phyloP scores from a whole-genome alignment of 2,797 vertebrate genomes.

The Labroides dimidiatus region DNA sequence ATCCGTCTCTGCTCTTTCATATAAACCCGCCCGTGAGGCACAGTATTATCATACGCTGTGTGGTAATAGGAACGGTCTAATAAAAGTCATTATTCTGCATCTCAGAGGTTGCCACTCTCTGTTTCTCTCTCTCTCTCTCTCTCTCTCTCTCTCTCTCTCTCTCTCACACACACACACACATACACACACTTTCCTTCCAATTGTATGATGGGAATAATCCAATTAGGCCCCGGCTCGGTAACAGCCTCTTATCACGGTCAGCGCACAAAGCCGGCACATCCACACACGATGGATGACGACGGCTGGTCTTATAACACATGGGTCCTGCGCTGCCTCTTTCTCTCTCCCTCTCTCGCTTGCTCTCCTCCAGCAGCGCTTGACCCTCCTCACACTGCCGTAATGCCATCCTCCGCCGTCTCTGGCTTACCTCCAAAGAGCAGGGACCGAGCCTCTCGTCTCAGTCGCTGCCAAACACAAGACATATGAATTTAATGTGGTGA shows the following conservation, averaged over 20 bases:
- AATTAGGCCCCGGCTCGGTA: slow-evolving; percentile 78
- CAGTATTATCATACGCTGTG: slow-evolving; percentile 60
- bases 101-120: slow-evolving; percentile 54
- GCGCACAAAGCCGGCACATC: slow-evolving; percentile 74
- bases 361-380: slow-evolving; percentile 61
- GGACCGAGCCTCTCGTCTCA: slow-evolving; percentile 22
- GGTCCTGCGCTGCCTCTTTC: slow-evolving; percentile 21
- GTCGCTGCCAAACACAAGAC: slow-evolving; percentile 13
- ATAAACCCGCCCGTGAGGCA: slow-evolving; percentile 57
- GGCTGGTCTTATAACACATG: slow-evolving; percentile 63
- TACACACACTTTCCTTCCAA: slow-evolving; percentile 50
- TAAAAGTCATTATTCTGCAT: slow-evolving; percentile 74
- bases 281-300: slow-evolving; percentile 67
- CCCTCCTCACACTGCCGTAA: slow-evolving; percentile 59
- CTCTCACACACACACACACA: slow-evolving; percentile 13
- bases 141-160: background rate
- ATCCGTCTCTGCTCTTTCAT: slow-evolving; percentile 55
- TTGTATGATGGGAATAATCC: slow-evolving; percentile 82
- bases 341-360: slow-evolving; percentile 14
- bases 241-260: slow-evolving; percentile 80
- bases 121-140: slow-evolving; percentile 3
- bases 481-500: slow-evolving; percentile 26
- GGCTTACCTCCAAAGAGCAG: slow-evolving; percentile 51
- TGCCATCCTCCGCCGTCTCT: slow-evolving; percentile 45
- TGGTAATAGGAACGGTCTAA: slow-evolving; percentile 64